Conservation (phyloP, 2,797 vertebrate species). For the Xenops minutus region DNA sequence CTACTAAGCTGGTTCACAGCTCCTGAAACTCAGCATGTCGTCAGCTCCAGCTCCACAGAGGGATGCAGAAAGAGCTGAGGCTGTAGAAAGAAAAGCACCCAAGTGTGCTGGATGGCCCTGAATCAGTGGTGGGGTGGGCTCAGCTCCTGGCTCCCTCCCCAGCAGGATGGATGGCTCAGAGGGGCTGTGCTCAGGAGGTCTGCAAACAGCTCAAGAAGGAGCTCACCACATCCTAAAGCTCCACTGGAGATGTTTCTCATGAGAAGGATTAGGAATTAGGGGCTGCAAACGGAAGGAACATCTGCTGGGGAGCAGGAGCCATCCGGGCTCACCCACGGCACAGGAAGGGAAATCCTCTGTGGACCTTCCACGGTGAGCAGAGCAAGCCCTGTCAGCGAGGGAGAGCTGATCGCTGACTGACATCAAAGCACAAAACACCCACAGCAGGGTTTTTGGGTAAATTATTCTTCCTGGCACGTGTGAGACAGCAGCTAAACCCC, state of each 20-base stretch:
- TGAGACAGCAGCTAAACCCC: background rate
- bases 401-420: fast-evolving
- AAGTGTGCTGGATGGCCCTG: fast-evolving
- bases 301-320: background rate
- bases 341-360: background rate
- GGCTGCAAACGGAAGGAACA: background rate
- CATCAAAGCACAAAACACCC: background rate
- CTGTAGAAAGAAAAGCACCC: fast-evolving
- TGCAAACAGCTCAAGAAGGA: background rate
- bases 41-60: background rate
- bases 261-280: background rate
- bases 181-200: background rate
- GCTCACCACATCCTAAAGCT: background rate
- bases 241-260: background rate
- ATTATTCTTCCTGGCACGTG: background rate
- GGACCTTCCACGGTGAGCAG: fast-evolving
- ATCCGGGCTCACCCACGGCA: fast-evolving
- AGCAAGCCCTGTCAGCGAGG: background rate
- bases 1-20: background rate
- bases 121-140: background rate
- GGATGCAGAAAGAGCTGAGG: background rate
- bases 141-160: background rate
- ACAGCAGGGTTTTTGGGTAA: background rate
- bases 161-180: background rate
- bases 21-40: background rate